Conservation (phyloP, 2,113 vertebrate genomes). For the Sinocyclocheilus anophthalmus region DNA sequence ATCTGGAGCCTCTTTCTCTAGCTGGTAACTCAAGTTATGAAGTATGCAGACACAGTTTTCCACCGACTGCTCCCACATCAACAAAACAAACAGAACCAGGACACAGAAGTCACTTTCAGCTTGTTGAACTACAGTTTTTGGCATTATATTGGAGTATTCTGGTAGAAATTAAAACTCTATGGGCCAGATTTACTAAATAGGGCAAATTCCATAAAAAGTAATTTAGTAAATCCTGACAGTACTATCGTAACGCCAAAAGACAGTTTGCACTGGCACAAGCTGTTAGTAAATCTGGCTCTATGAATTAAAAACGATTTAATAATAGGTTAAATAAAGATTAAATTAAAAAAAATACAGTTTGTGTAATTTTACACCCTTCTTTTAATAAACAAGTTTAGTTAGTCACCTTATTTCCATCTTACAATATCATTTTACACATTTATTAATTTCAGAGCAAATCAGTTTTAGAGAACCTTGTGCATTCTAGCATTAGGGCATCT, state of each 20-base stretch:
- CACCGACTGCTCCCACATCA: conserved; percentile 78
- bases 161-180: too few species aligned
- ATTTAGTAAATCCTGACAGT: too few species aligned
- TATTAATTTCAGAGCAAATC: not conserved
- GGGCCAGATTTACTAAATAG: too few species aligned
- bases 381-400: not conserved
- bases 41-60: conserved; percentile 93
- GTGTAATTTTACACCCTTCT: not conserved
- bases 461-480: not conserved
- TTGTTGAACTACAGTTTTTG: not conserved
- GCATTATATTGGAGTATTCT: too few species aligned
- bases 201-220: too few species aligned
- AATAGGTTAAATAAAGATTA: too few species aligned
- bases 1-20: conserved; percentile 82
- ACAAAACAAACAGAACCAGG: not conserved
- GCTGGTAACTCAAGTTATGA: conserved; percentile 90
- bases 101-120: conserved; percentile 22
- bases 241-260: too few species aligned
- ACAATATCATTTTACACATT: not conserved
- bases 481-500: not conserved
- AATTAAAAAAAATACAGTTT: not conserved
- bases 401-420: not conserved
- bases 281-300: too few species aligned
- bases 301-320: too few species aligned
- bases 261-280: too few species aligned